Evolutionary conservation across 2,113 vertebrate genomes (phyloP), one percentile per base, ranked within the genome.

Genomic region (Acrocephalus arundinaceus): DNA sequence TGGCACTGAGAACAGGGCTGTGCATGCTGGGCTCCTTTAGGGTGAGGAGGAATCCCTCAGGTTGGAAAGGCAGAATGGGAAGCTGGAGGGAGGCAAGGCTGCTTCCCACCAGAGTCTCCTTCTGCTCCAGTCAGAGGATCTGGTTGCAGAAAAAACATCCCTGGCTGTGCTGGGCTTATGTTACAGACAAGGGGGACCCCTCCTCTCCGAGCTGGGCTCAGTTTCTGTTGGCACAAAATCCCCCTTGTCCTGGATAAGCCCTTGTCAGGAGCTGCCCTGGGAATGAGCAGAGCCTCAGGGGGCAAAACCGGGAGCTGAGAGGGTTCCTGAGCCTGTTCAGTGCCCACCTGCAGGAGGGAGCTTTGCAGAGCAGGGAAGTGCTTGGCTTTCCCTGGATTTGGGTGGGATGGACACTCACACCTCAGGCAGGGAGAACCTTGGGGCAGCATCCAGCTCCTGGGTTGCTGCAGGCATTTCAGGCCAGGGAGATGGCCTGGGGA

Each of bases 281-380:
- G 55, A 33, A 45, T 0, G 13, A 61, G 81, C 68, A 57, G 63
- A 81, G 24, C 45, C 39, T 41, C 35, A 33, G 79, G 71, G 59
- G 24, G 43, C 24, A 46, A 13, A 1, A 0, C 0, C 24, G 39
- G 52, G 45, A 54, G 39, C 62, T 72, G 55, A 23, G 48, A 67
- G 43, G 28, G 70, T 24, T 66, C 48, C 45, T 1, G 41, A 45
- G 27, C 13, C 31, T 46, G 52, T 12, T 13, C 75, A 54, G 68
- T 21, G 39, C 68, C 51, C 10, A 2, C 17, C 37, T 87, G 73
- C 77, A 76, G 43, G 58, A 19, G 37, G 62, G n/a, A 57, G 10
- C 27, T 70, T 18, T 67, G 30, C 0, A 0, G 35, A 68, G 49
- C 25, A 58, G 77, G 33, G 62, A n/a, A 33, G 67, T 0, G 0